Conservation (phyloP, 2,888 invertebrate species). For the Pristionchus mayeri region DNA sequence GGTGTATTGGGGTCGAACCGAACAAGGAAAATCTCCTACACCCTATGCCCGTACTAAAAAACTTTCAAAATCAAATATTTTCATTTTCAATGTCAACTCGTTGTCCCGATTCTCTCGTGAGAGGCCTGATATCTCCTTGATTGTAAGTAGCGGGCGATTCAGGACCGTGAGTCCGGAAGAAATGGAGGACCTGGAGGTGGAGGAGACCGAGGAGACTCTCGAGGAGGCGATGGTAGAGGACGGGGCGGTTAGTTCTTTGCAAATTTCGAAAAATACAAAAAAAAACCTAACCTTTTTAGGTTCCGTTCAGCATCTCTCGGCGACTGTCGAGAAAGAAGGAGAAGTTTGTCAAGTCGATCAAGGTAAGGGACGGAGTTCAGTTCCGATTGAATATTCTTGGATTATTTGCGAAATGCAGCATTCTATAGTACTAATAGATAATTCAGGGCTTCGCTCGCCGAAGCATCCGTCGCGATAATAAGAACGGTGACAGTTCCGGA, state of each 20-base stretch:
- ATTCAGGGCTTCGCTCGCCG: not conserved
- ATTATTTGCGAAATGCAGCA: not conserved
- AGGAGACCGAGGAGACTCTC: not conserved
- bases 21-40: too few relatives aligned
- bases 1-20: too few relatives aligned
- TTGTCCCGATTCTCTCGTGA: too few relatives aligned
- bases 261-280: too few relatives aligned
- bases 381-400: not conserved
- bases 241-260: too few relatives aligned
- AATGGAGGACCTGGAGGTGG: not conserved
- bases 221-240: too few relatives aligned
- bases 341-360: constrained; percentile 1
- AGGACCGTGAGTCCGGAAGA: not conserved
- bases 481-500: not conserved
- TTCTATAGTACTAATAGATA: not conserved
- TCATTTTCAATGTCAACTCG: too few relatives aligned
- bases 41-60: too few relatives aligned
- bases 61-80: too few relatives aligned
- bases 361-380: not conserved
- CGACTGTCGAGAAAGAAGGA: not conserved
- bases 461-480: not conserved
- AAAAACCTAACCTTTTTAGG: too few relatives aligned
- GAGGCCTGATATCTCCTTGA: too few relatives aligned
- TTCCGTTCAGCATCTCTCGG: not conserved
- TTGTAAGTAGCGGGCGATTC: not conserved